phyloP scores from a whole-genome alignment of 2,113 vertebrate species.

The Corvus cornix region DNA sequence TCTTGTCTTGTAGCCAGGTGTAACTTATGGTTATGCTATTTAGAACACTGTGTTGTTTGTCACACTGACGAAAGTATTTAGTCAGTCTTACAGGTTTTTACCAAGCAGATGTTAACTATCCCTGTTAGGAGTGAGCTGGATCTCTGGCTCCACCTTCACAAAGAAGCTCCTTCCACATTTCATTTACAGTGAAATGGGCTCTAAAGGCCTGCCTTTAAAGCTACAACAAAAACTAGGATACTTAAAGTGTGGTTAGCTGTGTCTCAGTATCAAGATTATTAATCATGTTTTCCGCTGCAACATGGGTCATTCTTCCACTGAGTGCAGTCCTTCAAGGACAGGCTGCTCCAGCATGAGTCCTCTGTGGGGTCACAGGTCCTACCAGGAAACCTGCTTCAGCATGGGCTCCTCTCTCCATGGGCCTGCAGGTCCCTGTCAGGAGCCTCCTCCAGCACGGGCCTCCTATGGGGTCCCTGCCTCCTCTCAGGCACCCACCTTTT shows the following conservation, averaged over 20 bases:
- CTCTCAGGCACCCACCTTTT: neutral
- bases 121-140: neutral
- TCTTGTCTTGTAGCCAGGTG: neutral
- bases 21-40: neutral
- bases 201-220: neutral
- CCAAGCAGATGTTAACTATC: neutral
- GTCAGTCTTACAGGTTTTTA: neutral
- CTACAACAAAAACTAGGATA: neutral
- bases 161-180: neutral
- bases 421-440: neutral
- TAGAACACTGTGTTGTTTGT: neutral
- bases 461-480: neutral
- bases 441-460: accelerated
- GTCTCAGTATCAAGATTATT: neutral
- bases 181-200: neutral
- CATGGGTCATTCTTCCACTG: neutral
- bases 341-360: neutral
- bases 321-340: neutral
- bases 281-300: neutral
- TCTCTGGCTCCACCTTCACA: neutral
- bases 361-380: neutral
- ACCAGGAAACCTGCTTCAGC: neutral
- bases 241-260: neutral
- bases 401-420: neutral
- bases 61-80: neutral